Percentiles rank a stretch among this genome's conserved stretches.
These are phyloP conservation scores for Thereva nobilitata DNA, from an alignment of 2,888 invertebrate species.

Conservation along the genomic window DNA sequence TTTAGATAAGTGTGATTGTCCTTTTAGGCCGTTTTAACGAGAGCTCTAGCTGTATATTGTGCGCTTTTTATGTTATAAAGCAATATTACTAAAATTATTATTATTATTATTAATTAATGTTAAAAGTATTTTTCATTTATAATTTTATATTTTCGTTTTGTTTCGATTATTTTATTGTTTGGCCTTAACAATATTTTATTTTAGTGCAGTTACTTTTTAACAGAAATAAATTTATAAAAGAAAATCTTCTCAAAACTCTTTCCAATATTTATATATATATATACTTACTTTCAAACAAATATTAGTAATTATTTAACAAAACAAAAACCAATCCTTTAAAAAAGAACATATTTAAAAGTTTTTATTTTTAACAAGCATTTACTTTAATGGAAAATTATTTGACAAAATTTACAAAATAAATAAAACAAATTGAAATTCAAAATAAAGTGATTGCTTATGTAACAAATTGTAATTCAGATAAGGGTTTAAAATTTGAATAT, in stretches of 20 bases:
- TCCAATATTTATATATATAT: too few species aligned
- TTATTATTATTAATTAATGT: not conserved
- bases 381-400: not conserved
- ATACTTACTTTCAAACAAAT: too few species aligned
- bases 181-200: too few species aligned
- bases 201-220: too few species aligned
- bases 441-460: too few species aligned
- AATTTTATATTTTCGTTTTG: too few species aligned
- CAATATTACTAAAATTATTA: slow-evolving; percentile 8
- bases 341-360: slow-evolving; percentile 20
- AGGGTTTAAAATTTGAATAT: not conserved
- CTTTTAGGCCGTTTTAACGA: slow-evolving; percentile 19
- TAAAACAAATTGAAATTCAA: too few species aligned
- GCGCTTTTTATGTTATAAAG: slow-evolving; percentile 29
- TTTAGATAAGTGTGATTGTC: slow-evolving; percentile 36
- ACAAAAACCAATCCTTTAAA: slow-evolving; percentile 31
- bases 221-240: too few species aligned
- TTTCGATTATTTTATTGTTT: too few species aligned
- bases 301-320: not conserved
- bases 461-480: not conserved
- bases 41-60: slow-evolving; percentile 35
- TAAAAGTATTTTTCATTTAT: too few species aligned
- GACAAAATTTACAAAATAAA: not conserved
- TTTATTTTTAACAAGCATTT: not conserved
- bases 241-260: too few species aligned